Base-by-base conservation (phyloP, 2,888 invertebrate genomes). In the Pilophorus perplexus region DNA sequence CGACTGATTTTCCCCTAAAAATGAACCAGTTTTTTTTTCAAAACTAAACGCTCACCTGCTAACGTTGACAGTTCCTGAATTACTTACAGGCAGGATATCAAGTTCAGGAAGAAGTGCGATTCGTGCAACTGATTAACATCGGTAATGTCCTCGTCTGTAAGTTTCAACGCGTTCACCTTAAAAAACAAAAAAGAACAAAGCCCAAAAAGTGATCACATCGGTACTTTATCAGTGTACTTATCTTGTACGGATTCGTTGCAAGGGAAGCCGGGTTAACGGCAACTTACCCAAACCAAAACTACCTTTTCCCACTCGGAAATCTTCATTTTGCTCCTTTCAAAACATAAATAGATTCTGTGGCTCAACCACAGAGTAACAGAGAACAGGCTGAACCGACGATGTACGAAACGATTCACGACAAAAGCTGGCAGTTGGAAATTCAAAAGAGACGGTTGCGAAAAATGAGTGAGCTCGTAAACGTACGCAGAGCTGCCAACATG, bases 31-130 rank as follows among this genome's bases (percentile, higher is more conserved):
- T n/a, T n/a, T n/a, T n/a, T n/a, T n/a, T n/a, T n/a, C n/a, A n/a
- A n/a, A n/a, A n/a, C n/a, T n/a, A n/a, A n/a, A n/a, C n/a, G n/a
- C n/a, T n/a, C n/a, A n/a, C n/a, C n/a, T n/a, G n/a, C n/a, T n/a
- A n/a, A n/a, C n/a, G n/a, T n/a, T n/a, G n/a, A n/a, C n/a, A n/a
- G n/a, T n/a, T n/a, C n/a, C n/a, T n/a, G n/a, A n/a, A n/a, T n/a
- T 18, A 50, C 68, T 68, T 62, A 68, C 68, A 59, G 48, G 50
- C 62, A 20, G n/a, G 46, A 57, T 12, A 68, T 37, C 12, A 68
- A 55, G 37, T 66, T 60, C 16, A 44, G 12, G 48, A 66, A 68
- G 42, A 66, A 68, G 18, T 37, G 28, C 1, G 54, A 54, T 33
- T 52, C 46, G 6, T 60, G 64, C 23, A 68, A 37, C 23, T 60